A percentile compares a stretch with the other conserved stretches of the same genome.
Evolutionary conservation across 2,113 vertebrate species (phyloP).

Genomic region (Coracopsis vasa): DNA sequence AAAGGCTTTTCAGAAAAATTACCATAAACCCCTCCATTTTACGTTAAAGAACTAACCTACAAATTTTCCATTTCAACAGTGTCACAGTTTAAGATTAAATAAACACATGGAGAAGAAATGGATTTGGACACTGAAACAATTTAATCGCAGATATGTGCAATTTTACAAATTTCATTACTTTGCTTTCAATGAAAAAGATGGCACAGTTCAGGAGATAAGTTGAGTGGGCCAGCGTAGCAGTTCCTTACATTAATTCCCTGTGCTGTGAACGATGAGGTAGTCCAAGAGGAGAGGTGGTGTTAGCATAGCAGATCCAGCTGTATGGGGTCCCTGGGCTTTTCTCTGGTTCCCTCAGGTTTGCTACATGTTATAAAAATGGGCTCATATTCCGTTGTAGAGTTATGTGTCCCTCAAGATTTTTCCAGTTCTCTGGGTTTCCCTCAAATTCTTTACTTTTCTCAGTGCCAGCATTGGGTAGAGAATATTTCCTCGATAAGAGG

Average conservation of each 20-base stretch:
- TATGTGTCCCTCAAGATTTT: neutral
- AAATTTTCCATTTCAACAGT: neutral
- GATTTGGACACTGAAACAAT: neutral
- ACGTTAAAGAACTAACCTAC: neutral
- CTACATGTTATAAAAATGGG: neutral
- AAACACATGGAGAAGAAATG: neutral
- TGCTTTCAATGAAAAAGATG: neutral
- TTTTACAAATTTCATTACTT: neutral
- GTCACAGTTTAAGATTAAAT: neutral
- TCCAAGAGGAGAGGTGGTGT: neutral
- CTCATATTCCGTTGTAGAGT: neutral
- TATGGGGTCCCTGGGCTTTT: neutral
- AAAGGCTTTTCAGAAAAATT: neutral
- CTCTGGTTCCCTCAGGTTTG: neutral
- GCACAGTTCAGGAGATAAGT: neutral
- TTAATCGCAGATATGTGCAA: neutral
- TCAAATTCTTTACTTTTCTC: neutral
- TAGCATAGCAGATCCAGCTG: neutral
- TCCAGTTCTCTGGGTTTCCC: neutral
- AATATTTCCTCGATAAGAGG: neutral
- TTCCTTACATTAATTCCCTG: neutral
- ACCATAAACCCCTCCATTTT: neutral
- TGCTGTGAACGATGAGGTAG: neutral
- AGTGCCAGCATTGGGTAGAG: neutral
- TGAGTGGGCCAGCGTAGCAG: neutral